Conservation (phyloP, 1,140 invertebrate genomes). For the Drosophila takahashii region DNA sequence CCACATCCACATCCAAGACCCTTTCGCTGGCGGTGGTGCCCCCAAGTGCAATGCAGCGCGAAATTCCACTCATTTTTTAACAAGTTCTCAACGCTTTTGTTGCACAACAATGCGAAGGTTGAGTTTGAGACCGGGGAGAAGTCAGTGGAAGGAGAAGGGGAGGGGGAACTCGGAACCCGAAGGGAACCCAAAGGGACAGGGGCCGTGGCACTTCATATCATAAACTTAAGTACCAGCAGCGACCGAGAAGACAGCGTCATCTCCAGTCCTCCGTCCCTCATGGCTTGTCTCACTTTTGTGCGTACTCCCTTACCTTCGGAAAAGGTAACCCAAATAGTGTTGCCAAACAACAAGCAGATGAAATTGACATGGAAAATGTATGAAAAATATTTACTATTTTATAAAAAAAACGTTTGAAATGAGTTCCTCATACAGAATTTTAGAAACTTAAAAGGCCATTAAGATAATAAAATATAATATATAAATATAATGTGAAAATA, state of each 20-base stretch:
- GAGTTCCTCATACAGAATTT: background rate
- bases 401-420: too few relatives aligned
- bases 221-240: constrained; percentile 55
- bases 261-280: constrained; percentile 22
- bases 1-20: constrained; percentile 21
- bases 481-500: too few relatives aligned
- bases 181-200: constrained; percentile 4
- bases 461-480: background rate
- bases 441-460: too few relatives aligned
- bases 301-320: constrained; percentile 28
- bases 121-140: constrained; percentile 29
- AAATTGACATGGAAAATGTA: too few relatives aligned
- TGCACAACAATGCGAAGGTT: constrained; percentile 76
- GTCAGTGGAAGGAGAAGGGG: constrained; percentile 6
- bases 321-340: constrained; percentile 28
- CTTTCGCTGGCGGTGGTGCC: constrained; percentile 29
- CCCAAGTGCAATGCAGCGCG: constrained; percentile 77
- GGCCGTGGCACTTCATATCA: constrained; percentile 60
- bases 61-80: constrained; percentile 82
- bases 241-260: constrained; percentile 29
- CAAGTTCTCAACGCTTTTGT: constrained; percentile 79
- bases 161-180: background rate
- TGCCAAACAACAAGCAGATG: background rate
- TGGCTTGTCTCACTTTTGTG: constrained; percentile 11
- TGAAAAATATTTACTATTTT: background rate